Base-by-base conservation (phyloP, 37 sponge, comb jelly and placozoan species). In the Sycon ciliatum region DNA sequence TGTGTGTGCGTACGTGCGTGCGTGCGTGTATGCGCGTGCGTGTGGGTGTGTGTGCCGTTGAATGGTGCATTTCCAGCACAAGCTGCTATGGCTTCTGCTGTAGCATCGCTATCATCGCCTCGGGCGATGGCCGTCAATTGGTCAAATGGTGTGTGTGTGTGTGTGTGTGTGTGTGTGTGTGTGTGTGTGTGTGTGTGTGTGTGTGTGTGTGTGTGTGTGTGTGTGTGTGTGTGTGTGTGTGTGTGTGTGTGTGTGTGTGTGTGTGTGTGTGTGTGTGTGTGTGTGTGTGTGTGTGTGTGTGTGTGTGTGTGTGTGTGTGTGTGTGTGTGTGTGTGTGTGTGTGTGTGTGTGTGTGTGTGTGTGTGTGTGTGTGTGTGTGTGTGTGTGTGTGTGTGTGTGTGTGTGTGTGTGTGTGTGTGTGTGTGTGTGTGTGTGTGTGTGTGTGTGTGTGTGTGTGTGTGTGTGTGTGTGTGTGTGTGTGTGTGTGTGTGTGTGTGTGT, bases 131-230 rank as follows among this genome's bases (percentile, higher is more conserved):
- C n/a, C n/a, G n/a, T n/a, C n/a, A n/a, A n/a, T n/a, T n/a, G n/a
- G n/a, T n/a, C n/a, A n/a, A n/a, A n/a, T n/a, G n/a, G 49, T 42
- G 49, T 42, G 49, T 42, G 49, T 42, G 26, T 4, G 18, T 26
- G 22, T 69, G 40, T 11, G 3, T 3, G 4, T 4, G 49, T 38
- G n/a, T 42, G 49, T 13, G 9, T 13, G 49, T 42, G 49, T 42
- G 49, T 42, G 9, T 42, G 49, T 42, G 49, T 42, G 49, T 42
- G 49, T 42, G 49, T 42, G 49, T 42, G 49, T 42, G 49, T 42
- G 49, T 42, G 49, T 42, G 49, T 42, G 49, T 42, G 49, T 42
- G 49, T 42, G 49, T 42, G 49, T 42, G 49, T 42, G 49, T 42
- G 49, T 42, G 49, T 42, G 49, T 42, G 49, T 42, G 49, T 42